Conservation (phyloP, 2,888 invertebrate genomes). For the Formica aserva region DNA sequence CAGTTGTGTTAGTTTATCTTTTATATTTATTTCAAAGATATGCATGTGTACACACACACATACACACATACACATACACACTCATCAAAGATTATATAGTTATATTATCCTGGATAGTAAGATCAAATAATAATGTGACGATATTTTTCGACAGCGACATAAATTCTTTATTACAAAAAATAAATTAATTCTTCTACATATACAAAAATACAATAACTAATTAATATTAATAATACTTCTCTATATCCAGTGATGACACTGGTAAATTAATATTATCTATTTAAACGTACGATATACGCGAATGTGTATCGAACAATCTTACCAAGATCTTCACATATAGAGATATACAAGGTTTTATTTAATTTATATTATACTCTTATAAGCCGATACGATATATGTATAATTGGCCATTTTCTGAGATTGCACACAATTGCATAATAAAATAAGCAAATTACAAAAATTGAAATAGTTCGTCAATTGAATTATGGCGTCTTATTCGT, state of each 20-base stretch:
- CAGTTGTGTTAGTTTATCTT: background rate
- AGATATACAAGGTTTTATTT: constrained; percentile 31
- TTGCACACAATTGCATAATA: constrained; percentile 51
- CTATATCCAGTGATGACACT: constrained; percentile 76
- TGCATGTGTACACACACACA: too few species aligned
- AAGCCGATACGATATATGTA: constrained; percentile 33
- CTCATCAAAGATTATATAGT: background rate
- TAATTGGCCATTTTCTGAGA: constrained; percentile 43
- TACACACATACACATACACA: background rate
- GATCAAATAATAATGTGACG: background rate
- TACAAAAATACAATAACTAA: constrained; percentile 83
- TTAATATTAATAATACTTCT: constrained; percentile 84
- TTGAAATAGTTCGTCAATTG: background rate
- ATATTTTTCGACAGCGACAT: constrained; percentile 67
- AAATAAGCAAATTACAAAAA: constrained; percentile 23
- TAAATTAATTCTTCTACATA: constrained; percentile 83
- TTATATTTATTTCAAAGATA: background rate
- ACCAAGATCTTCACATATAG: constrained; percentile 35
- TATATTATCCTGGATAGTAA: background rate
- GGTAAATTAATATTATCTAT: constrained; percentile 68
- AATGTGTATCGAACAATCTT: constrained; percentile 41
- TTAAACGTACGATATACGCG: constrained; percentile 63
- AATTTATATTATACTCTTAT: constrained; percentile 47
- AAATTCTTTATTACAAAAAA: constrained; percentile 83
- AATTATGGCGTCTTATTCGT: background rate